Evolutionary conservation across 1,140 invertebrate species (phyloP).

Genomic region (Pteromalus puparum): DNA sequence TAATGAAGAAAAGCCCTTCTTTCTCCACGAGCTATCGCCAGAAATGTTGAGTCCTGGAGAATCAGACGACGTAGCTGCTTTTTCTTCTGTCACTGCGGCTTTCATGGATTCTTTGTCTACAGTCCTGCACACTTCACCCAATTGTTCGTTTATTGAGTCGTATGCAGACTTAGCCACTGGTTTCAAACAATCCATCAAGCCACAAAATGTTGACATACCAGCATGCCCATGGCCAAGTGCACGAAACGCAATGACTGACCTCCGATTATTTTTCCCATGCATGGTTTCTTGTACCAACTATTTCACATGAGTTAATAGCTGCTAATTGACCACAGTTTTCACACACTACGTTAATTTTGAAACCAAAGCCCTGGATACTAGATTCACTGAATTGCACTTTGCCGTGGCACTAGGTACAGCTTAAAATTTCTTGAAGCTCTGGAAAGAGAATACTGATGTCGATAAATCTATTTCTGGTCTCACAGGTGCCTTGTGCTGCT

Average conservation of each 20-base stretch:
- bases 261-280: constrained; percentile 21
- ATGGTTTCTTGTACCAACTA: background rate
- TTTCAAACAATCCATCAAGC: constrained; percentile 39
- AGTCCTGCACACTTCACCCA: constrained; percentile 7
- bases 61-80: background rate
- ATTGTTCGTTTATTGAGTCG: background rate
- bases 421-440: too few relatives aligned
- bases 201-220: constrained; percentile 40
- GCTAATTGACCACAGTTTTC: too few relatives aligned
- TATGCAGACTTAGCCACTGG: constrained; percentile 1
- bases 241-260: constrained; percentile 33
- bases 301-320: too few relatives aligned
- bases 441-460: too few relatives aligned
- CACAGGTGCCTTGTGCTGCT: too few relatives aligned
- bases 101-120: constrained; percentile 15
- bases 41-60: constrained; percentile 30
- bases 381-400: too few relatives aligned
- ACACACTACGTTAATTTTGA: too few relatives aligned
- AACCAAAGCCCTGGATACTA: too few relatives aligned
- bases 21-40: constrained; percentile 49
- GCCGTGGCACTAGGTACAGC: too few relatives aligned
- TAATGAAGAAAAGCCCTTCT: constrained; percentile 40
- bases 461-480: too few relatives aligned
- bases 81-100: constrained; percentile 45
- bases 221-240: constrained; percentile 3